Base-by-base conservation (phyloP, 2,888 invertebrate species). In the Eulithis testata region DNA sequence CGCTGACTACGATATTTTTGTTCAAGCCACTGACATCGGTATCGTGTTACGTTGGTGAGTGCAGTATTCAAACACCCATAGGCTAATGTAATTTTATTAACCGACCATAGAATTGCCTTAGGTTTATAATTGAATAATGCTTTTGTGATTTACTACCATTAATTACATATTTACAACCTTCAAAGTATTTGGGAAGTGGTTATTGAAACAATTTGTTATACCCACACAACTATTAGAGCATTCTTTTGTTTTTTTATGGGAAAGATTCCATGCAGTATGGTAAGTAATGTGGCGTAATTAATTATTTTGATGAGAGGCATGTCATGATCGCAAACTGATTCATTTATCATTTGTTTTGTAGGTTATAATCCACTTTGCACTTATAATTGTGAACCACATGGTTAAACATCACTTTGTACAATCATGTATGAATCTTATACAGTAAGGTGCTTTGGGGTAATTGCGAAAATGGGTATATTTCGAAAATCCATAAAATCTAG, bases 121-220 rank as follows among this genome's bases (percentile, higher is more conserved):
- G 40, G 40, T 40, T 21, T 40, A 40, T 40, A 40, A 40, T 40
- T 40, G 40, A 40, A 40, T 40, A 40, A 40, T 47, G 55, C 51
- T 55, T 59, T 40, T 52, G 40, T 53, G 50, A 62, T 62, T 59
- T 59, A 62, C 37, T 47, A 52, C 57, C 8, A 66, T 59, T 62
- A 59, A 66, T 66, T 63, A 66, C 51, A 27, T 57, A 56, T 53
- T 56, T 54, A 44, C 14, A 51, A 51, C 67, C 63, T 67, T 67
- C 67, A 12, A 56, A 60, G 45, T 63, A 63, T 67, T 67, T 63
- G 57, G 36, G 56, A 45, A 51, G 57, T 47, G 31, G 2, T 52
- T 47, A 49, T 50, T 52, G 52, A 58, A 52, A 60, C 63, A 60
- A 56, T 56, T 36, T 44, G 57, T 7, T 51, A 57, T 11, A 37